A percentile compares a stretch with the other conserved stretches of the same genome.
Evolutionary conservation across 2,888 invertebrate genomes (phyloP).

Genomic region (Aleiodes testaceus): DNA sequence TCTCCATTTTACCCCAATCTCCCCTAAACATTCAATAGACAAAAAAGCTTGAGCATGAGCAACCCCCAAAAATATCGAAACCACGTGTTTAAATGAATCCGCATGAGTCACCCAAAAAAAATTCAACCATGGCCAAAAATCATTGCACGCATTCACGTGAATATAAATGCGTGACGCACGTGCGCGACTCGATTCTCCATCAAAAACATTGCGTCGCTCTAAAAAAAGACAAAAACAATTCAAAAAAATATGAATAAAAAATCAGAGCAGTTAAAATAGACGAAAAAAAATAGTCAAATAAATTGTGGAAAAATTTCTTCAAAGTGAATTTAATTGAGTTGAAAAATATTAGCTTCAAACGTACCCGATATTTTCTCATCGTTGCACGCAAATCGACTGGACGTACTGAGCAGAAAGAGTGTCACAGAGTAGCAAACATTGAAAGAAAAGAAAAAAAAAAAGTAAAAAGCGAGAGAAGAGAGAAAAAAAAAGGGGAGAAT

Average conservation of each 20-base stretch:
- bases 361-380: constrained; percentile 21
- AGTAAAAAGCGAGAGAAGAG: constrained; percentile 48
- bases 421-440: constrained; percentile 18
- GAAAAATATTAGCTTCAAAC: constrained; percentile 14
- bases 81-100: background rate
- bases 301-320: constrained; percentile 2
- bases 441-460: too few relatives aligned
- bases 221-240: too few relatives aligned
- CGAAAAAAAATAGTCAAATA: background rate
- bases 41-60: background rate
- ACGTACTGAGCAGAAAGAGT: constrained; percentile 10
- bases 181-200: background rate
- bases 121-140: constrained; percentile 5
- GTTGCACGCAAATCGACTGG: constrained; percentile 30
- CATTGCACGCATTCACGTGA: constrained; percentile 11
- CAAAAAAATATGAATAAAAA: background rate
- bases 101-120: constrained; percentile 5
- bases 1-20: too few relatives aligned
- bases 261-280: background rate
- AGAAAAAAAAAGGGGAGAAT: constrained; percentile 55
- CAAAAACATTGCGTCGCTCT: background rate
- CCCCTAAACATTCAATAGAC: too few relatives aligned
- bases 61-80: background rate
- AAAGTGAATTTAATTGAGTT: background rate
- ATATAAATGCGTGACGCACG: constrained; percentile 36